Evolutionary conservation across 2,113 vertebrate species (phyloP), one percentile per base, ranked within the genome.

Genomic region (Symphodus melops): DNA sequence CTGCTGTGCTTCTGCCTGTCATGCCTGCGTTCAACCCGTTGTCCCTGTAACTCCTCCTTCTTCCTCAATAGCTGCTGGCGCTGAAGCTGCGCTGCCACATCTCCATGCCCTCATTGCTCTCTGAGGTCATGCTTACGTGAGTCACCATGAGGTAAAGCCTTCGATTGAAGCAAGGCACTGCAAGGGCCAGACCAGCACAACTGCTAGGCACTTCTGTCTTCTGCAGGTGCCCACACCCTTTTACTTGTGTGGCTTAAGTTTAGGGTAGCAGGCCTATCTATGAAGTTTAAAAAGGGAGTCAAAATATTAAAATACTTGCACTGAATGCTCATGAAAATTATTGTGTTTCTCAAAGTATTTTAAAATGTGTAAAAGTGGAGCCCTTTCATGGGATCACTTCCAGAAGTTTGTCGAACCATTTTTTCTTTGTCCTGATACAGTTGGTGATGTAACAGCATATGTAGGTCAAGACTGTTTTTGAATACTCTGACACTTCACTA

Each of bases 81-180:
- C 61, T 67, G 76, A 37, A 59, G 56, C 79, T 44, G 65, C 63
- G 62, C 66, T 54, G 53, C 83, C 14, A 42, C 72, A 58, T 54
- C 81, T 57, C 75, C 57, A 51, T 54, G 74, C 39, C 70, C 77
- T 83, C 81, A 23, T 56, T 80, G 79, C 82, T 84, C 75, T 76
- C 83, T 83, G 72, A 83, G 87, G 68, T 90, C 87, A 81, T 70
- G 83, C 81, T 88, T 89, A 84, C 25, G 81, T 92, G 90, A 92
- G 68, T 90, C 89, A 89, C 63, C 72, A 68, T 19, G 54, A 68
- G 83, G 75, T 80, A 52, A 17, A 44, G 86, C 79, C 80, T 72
- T 75, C 59, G 20, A 51, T 66, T 52, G 41, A 42, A 48, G 59
- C 37, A 42, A 23, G 65, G 42, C 52, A 13, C 63, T 75, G 68